phyloP scores from a whole-genome alignment of 2,113 vertebrate genomes.

The Nannobrachium achirus region DNA sequence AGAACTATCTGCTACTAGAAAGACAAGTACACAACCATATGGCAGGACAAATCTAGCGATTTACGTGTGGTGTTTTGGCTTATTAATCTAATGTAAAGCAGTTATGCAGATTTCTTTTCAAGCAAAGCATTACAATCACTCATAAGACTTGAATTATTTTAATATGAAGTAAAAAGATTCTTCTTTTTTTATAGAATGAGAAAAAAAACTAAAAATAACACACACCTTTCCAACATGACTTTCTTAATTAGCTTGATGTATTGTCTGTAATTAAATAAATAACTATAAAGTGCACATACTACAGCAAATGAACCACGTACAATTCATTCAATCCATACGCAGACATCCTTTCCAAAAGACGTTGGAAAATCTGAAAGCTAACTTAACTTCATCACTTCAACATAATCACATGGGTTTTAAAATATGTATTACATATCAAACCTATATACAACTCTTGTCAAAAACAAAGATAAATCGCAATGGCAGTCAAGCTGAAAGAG shows the following conservation, averaged over 20 bases:
- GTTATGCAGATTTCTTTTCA: background rate
- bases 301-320: slow-evolving; percentile 35
- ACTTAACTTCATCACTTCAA: background rate
- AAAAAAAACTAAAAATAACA: slow-evolving; percentile 27
- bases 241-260: slow-evolving; percentile 23
- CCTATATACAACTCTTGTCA: slow-evolving; percentile 37
- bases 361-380: background rate
- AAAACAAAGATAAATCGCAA: background rate
- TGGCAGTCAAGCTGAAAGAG: slow-evolving; percentile 2
- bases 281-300: slow-evolving; percentile 74
- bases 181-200: slow-evolving; percentile 28
- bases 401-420: background rate
- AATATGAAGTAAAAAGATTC: slow-evolving; percentile 54
- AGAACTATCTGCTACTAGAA: slow-evolving; percentile 42
- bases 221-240: slow-evolving; percentile 15
- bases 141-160: slow-evolving; percentile 71
- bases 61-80: slow-evolving; percentile 34
- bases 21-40: background rate
- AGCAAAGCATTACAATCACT: slow-evolving; percentile 25
- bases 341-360: background rate
- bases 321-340: slow-evolving; percentile 35
- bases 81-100: slow-evolving; percentile 7
- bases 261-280: slow-evolving; percentile 45
- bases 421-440: background rate
- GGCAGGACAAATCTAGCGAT: slow-evolving; percentile 7